Percentiles rank a stretch among this genome's conserved stretches.
Evolutionary conservation across 2,797 vertebrate genomes (phyloP).

Genomic region (Novumbra hubbsi): DNA sequence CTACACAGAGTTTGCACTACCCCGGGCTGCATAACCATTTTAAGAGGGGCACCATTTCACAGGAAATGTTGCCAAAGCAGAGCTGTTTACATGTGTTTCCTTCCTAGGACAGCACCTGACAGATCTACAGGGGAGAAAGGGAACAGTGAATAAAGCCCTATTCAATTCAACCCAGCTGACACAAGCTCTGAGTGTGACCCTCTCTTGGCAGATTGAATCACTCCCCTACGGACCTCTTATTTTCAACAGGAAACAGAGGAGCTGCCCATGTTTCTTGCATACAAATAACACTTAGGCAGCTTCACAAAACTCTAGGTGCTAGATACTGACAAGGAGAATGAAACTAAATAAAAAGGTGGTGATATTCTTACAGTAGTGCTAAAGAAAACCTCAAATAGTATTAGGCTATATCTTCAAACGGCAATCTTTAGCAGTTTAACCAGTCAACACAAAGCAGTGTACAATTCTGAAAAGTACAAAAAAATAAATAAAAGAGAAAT

Average conservation of each 20-base stretch:
- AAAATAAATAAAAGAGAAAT: no score
- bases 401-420: no score
- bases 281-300: constrained; percentile 62
- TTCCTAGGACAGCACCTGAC: constrained; percentile 50
- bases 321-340: constrained; percentile 42
- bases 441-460: no score
- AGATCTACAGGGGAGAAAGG: constrained; percentile 23
- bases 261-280: constrained; percentile 57
- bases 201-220: constrained; percentile 63
- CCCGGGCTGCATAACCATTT: constrained; percentile 1
- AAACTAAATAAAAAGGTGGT: constrained; percentile 30
- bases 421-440: no score
- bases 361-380: no score
- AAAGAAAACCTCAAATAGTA: no score
- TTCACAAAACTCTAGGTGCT: constrained; percentile 64
- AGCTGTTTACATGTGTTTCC: constrained; percentile 46
- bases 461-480: no score
- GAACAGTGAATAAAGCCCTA: constrained; percentile 60
- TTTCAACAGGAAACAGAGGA: constrained; percentile 70
- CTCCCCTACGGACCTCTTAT: constrained; percentile 68
- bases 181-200: constrained; percentile 59
- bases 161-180: constrained; percentile 72
- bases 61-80: constrained; percentile 40
- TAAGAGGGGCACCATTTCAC: constrained; percentile 16
- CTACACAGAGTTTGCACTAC: not conserved